Conservation (phyloP, 2,888 invertebrate species). For the Diplolepis rosae region DNA sequence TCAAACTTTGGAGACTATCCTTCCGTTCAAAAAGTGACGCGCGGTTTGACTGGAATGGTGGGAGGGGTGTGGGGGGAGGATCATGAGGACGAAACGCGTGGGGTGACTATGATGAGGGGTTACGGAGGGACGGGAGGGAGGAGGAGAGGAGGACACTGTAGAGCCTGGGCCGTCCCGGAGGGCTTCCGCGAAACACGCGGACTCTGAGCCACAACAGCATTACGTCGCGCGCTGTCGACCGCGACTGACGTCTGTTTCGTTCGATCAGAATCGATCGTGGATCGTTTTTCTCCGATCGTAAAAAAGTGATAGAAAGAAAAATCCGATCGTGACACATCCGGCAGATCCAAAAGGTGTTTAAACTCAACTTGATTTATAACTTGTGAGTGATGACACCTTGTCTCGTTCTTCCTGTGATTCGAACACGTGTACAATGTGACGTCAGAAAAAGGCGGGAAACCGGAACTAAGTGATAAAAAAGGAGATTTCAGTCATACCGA, state of each 20-base stretch:
- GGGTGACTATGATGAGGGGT: slow-evolving; percentile 32
- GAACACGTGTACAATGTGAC: background rate
- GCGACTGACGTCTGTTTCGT: slow-evolving; percentile 65
- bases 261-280: slow-evolving; percentile 38
- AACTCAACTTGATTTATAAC: background rate
- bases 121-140: slow-evolving; percentile 44
- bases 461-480: background rate
- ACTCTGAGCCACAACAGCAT: slow-evolving; percentile 61
- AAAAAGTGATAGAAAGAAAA: background rate
- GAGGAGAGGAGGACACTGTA: slow-evolving; percentile 51
- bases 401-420: background rate
- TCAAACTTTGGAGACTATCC: too few species aligned
- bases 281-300: slow-evolving; percentile 32
- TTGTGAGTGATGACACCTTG: background rate
- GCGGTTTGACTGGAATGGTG: slow-evolving; percentile 1
- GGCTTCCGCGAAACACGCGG: slow-evolving; percentile 69
- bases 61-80: slow-evolving; percentile 42
- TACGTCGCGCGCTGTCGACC: slow-evolving; percentile 72
- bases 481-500: background rate
- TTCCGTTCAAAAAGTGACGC: background rate
- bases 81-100: slow-evolving; percentile 37
- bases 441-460: background rate
- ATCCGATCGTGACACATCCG: slow-evolving; percentile 3
- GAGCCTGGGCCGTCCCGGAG: slow-evolving; percentile 66
- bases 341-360: background rate